phyloP scores from a whole-genome alignment of 2,888 invertebrate genomes.

The Notodonta dromedarius region DNA sequence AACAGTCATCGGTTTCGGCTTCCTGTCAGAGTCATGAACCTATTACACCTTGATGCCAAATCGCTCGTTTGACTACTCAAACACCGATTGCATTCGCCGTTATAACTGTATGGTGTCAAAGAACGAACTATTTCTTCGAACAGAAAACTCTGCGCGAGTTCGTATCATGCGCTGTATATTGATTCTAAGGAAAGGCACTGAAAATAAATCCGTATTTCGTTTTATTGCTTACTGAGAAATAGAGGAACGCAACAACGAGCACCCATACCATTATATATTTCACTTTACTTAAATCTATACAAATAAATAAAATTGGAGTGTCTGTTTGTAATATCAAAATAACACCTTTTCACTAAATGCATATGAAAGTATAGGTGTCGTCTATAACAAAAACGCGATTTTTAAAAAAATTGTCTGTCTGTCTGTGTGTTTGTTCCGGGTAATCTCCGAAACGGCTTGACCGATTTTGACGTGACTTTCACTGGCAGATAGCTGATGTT shows the following conservation, averaged over 20 bases:
- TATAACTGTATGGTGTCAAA: slow-evolving; percentile 17
- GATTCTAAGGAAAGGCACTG: slow-evolving; percentile 41
- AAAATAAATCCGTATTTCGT: slow-evolving; percentile 45
- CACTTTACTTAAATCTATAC: no score
- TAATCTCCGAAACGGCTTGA: no score
- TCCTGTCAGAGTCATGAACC: slow-evolving; percentile 8
- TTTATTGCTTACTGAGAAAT: slow-evolving; percentile 42
- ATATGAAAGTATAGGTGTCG: no score
- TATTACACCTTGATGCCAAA: not conserved
- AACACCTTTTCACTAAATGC: no score
- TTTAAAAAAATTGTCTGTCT: no score
- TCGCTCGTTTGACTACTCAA: not conserved
- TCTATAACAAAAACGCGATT: no score
- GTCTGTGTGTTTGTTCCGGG: no score
- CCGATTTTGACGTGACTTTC: no score
- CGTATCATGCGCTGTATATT: slow-evolving; percentile 41
- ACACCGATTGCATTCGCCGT: slow-evolving; percentile 2
- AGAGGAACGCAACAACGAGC: slow-evolving; percentile 29
- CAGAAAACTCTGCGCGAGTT: slow-evolving; percentile 34
- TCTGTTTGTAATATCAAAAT: no score
- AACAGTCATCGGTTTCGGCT: slow-evolving; percentile 29
- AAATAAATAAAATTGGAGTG: no score
- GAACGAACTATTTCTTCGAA: slow-evolving; percentile 37
- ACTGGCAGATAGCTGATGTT: no score
- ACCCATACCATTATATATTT: slow-evolving; percentile 18